Evolutionary conservation across 2,797 vertebrate genomes (phyloP).

Genomic region (Aotus griseimembra): DNA sequence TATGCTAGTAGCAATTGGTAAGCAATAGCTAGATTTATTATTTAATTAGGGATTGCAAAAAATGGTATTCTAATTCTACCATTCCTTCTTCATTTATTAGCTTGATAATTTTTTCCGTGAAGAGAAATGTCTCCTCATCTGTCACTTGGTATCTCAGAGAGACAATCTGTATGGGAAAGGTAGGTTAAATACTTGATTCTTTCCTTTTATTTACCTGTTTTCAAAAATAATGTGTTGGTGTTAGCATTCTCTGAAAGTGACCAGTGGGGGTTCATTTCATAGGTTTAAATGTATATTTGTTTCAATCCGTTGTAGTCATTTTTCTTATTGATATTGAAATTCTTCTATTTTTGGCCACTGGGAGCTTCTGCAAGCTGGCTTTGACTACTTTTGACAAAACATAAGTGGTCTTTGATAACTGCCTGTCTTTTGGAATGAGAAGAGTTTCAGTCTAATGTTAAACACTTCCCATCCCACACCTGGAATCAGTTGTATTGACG

Average conservation of each 20-base stretch:
- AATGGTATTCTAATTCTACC: not conserved
- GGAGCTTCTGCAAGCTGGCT: not conserved
- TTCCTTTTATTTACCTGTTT: slow-evolving; percentile 7
- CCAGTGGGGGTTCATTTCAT: not conserved
- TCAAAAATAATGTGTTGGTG: not conserved
- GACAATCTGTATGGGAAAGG: not conserved
- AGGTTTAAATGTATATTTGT: not conserved
- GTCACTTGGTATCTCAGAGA: not conserved
- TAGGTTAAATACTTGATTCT: not conserved
- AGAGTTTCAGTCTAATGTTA: not conserved
- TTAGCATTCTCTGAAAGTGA: not conserved
- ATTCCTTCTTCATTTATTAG: not conserved
- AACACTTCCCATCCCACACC: not conserved
- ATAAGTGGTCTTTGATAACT: not conserved
- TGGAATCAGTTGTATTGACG: not conserved
- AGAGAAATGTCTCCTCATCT: slow-evolving; percentile 16
- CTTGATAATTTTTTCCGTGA: not conserved
- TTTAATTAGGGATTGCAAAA: not conserved
- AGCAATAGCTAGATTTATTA: not conserved
- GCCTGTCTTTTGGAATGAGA: not conserved
- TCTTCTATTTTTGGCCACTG: not conserved
- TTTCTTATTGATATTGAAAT: not conserved
- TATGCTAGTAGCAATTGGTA: not conserved
- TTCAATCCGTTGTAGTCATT: not conserved
- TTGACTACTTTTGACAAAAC: not conserved